Evolutionary conservation across 2,113 vertebrate species (phyloP), one percentile per base, ranked within the genome.

Genomic region (Plectropomus leopardus): DNA sequence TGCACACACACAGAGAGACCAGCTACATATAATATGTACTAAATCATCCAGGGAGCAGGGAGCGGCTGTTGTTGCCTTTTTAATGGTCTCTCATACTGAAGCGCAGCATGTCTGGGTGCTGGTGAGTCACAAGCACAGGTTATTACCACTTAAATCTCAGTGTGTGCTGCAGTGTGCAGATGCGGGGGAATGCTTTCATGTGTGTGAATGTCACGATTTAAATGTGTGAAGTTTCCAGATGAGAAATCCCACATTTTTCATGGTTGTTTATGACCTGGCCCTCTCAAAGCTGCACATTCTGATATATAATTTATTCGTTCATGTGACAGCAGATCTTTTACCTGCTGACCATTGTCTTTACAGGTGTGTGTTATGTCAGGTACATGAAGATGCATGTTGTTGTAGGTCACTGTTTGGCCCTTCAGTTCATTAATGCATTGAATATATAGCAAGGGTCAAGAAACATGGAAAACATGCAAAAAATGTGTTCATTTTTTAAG

Each of bases 31-130:
- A 28, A 36, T 42, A 28, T 24, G 16, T 40, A 42, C 48, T 63
- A 40, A 34, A 73, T 61, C 47, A 54, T 59, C 8, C 71, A 74
- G 28, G 28, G 36, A 59, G 63, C 55, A 55, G 64, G 51, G 47
- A 54, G 73, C 0, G 14, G 32, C 53, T 48, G 66, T 14, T 75
- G 65, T 76, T 72, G 40, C 47, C 63, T 36, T 83, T 86, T 82
- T 80, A 83, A 87, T 83, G 40, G 76, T 36, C 54, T 69, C 36
- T 61, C 72, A 45, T 76, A 28, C 67, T 60, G 44, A 80, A 78
- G 53, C 24, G 5, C 54, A 50, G 55, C 76, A 34, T 40, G 57
- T 85, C 51, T 78, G 26, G 7, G 8, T 70, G 80, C 51, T 75
- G 68, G 23, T 80, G 78, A 84, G 57, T 84, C 80, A 67, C 57